Evolutionary conservation across 1,140 invertebrate genomes (phyloP).

Genomic region (roundworm (Caenorhabditis elegans)): DNA sequence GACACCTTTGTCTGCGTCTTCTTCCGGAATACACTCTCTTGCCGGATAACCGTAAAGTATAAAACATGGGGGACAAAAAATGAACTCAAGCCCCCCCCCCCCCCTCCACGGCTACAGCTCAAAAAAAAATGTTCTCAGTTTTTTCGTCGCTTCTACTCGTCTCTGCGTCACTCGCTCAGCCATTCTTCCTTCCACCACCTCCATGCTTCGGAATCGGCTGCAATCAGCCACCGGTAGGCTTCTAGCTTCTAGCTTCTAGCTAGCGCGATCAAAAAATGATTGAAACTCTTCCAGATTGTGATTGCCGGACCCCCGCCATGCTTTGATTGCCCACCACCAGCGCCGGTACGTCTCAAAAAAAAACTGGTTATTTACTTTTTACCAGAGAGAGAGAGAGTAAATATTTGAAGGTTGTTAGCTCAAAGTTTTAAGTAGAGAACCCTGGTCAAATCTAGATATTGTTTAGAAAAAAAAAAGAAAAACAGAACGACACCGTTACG

Average conservation of each 20-base stretch:
- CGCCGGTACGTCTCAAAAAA: background rate
- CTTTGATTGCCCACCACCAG: slow-evolving; percentile 12
- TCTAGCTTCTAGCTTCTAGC: too few relatives aligned
- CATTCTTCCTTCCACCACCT: slow-evolving; percentile 13
- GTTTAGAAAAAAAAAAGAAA: background rate
- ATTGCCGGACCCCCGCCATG: background rate
- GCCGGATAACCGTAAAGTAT: background rate
- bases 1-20: slow-evolving; percentile 17
- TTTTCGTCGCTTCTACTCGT: background rate
- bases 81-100: background rate
- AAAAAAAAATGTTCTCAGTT: background rate
- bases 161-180: background rate
- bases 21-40: slow-evolving; percentile 14
- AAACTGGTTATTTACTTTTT: too few relatives aligned
- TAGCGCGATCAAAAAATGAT: too few relatives aligned
- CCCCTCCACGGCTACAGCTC: too few relatives aligned
- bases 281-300: slow-evolving; percentile 6
- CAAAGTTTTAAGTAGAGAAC: too few relatives aligned
- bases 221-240: background rate
- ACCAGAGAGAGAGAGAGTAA: too few relatives aligned
- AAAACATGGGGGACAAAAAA: background rate
- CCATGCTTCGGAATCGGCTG: slow-evolving; percentile 19
- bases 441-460: too few relatives aligned
- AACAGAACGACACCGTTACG: background rate
- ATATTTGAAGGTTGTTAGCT: too few relatives aligned